Evolutionary conservation across 2,888 invertebrate species (phyloP).

Genomic region (Machimus atricapillus): DNA sequence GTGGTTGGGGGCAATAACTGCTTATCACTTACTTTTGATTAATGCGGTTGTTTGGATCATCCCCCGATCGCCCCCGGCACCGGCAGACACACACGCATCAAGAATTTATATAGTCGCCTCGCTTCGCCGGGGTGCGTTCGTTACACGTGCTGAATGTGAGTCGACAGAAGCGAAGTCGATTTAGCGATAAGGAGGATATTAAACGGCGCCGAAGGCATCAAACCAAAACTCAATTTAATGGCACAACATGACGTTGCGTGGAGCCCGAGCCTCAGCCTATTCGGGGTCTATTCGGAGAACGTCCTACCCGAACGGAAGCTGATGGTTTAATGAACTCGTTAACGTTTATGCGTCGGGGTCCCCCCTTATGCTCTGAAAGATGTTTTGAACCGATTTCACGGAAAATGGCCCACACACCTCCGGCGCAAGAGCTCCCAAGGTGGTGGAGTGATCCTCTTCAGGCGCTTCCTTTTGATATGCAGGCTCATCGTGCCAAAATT

Average conservation of each 20-base stretch:
- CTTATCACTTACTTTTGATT: slow-evolving; percentile 52
- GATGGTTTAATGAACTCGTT: slow-evolving; percentile 51
- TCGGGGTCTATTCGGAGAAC: not conserved
- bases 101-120: not conserved
- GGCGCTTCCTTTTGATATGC: not conserved
- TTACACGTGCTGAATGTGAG: slow-evolving; percentile 38
- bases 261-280: not conserved
- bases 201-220: slow-evolving; percentile 40
- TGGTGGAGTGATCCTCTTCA: not conserved
- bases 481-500: not conserved
- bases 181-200: slow-evolving; percentile 37
- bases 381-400: not conserved
- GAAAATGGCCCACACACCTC: not conserved
- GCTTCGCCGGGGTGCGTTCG: not conserved
- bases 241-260: slow-evolving; percentile 28
- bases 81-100: not conserved
- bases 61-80: not conserved
- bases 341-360: slow-evolving; percentile 49
- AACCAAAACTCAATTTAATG: slow-evolving; percentile 37
- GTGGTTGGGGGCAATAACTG: slow-evolving; percentile 45
- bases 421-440: not conserved
- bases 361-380: slow-evolving; percentile 38
- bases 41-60: slow-evolving; percentile 49
- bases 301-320: slow-evolving; percentile 49
- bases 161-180: slow-evolving; percentile 33